phyloP scores from a whole-genome alignment of 2,888 invertebrate genomes.

The Sicus ferrugineus region DNA sequence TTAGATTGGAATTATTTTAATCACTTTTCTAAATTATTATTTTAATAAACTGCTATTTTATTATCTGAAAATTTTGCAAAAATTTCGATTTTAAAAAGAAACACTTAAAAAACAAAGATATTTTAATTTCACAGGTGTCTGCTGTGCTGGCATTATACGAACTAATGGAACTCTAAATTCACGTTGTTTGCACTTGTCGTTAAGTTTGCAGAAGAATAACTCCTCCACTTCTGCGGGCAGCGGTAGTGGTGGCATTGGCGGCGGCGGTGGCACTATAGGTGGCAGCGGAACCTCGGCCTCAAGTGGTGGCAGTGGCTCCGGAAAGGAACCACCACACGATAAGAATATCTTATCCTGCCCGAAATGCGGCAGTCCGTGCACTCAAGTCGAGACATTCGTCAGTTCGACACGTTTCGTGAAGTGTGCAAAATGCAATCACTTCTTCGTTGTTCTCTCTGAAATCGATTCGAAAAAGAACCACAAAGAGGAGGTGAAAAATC shows the following conservation, averaged over 20 bases:
- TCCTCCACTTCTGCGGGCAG: constrained; percentile 36
- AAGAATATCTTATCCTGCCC: constrained; percentile 88
- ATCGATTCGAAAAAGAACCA: constrained; percentile 87
- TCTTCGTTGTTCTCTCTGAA: constrained; percentile 95
- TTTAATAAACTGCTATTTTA: too few relatives aligned
- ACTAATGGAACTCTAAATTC: constrained; percentile 34
- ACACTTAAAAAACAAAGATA: too few relatives aligned
- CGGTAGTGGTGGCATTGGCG: constrained; percentile 40
- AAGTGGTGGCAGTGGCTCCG: constrained; percentile 59
- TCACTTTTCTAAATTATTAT: too few relatives aligned
- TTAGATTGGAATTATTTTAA: too few relatives aligned
- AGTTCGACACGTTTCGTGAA: constrained; percentile 97
- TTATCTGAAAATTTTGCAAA: too few relatives aligned
- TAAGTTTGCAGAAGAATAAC: constrained; percentile 33
- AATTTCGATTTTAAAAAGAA: too few relatives aligned
- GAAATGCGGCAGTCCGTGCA: constrained; percentile 96
- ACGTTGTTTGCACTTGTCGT: constrained; percentile 40
- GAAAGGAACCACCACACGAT: constrained; percentile 65
- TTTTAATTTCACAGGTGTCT: constrained; percentile 36
- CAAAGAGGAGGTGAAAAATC: constrained; percentile 76
- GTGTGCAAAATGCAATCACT: constrained; percentile 97
- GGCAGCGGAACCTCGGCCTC: constrained; percentile 25
- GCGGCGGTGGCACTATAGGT: constrained; percentile 34
- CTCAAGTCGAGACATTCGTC: constrained; percentile 96
- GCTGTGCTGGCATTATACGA: constrained; percentile 30